Percentiles rank a stretch among this genome's conserved stretches.
Evolutionary conservation across 2,888 invertebrate species (phyloP).

Genomic region (Ganaspis brasiliensis): DNA sequence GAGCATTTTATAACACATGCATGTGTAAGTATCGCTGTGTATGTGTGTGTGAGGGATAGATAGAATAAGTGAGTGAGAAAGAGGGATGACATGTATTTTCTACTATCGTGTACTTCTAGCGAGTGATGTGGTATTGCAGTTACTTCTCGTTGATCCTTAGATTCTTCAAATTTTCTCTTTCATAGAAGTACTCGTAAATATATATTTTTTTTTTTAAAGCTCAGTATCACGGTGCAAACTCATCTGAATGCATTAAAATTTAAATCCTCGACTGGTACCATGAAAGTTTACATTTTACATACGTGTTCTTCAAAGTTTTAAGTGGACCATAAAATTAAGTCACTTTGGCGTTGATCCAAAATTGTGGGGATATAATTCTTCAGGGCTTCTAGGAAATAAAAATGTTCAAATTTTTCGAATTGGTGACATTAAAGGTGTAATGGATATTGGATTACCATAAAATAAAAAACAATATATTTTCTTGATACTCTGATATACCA

Average conservation of each 20-base stretch:
- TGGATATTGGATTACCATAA: conserved; percentile 3
- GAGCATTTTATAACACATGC: conserved; percentile 77
- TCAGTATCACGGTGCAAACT: neutral
- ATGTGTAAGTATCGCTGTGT: conserved; percentile 44
- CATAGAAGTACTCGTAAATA: neutral
- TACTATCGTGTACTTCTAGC: conserved; percentile 38
- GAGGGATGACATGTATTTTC: conserved; percentile 27
- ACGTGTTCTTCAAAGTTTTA: conserved; percentile 13
- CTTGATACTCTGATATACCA: no score
- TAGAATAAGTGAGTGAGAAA: conserved; percentile 52
- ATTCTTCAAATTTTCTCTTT: neutral
- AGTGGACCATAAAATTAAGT: conserved; percentile 27
- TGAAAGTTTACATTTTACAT: conserved; percentile 16
- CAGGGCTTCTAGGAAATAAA: neutral
- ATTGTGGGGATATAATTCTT: conserved; percentile 30
- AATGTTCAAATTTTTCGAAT: neutral
- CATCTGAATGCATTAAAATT: conserved; percentile 26
- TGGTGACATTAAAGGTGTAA: neutral
- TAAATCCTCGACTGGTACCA: neutral
- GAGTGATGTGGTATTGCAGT: conserved; percentile 45
- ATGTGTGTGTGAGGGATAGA: neutral
- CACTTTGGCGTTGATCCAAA: conserved; percentile 13
- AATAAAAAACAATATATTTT: no score
- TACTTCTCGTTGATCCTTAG: conserved; percentile 25
- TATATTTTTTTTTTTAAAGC: conserved; percentile 3